phyloP scores from a whole-genome alignment of 2,113 vertebrate genomes.

The Phoxinus phoxinus region DNA sequence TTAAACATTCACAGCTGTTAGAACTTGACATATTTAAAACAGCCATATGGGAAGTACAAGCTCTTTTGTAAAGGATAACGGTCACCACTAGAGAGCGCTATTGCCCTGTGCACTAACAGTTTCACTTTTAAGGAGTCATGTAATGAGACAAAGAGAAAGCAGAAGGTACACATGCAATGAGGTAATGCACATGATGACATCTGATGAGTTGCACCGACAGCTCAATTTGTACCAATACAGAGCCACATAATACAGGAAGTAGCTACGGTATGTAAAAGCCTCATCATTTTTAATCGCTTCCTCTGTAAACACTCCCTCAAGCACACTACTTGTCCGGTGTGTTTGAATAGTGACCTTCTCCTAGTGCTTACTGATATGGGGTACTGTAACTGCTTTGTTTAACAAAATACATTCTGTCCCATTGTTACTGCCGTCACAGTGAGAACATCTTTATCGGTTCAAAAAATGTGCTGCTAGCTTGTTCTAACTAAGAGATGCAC shows the following conservation, averaged over 20 bases:
- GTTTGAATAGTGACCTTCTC: constrained; percentile 19
- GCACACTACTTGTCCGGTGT: neutral
- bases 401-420: constrained; percentile 6
- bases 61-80: neutral
- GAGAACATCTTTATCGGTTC: neutral
- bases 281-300: neutral
- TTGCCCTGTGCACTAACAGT: neutral
- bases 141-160: constrained; percentile 14
- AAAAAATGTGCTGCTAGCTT: neutral
- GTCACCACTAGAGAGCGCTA: constrained; percentile 38
- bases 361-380: neutral
- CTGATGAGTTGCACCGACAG: neutral
- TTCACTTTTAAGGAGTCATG: neutral
- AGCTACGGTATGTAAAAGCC: neutral
- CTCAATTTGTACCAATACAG: neutral
- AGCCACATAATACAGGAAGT: constrained; percentile 1
- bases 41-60: neutral
- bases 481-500: neutral
- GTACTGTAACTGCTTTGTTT: neutral
- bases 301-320: neutral
- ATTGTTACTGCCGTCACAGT: neutral
- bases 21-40: neutral
- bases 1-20: neutral
- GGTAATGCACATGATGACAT: neutral
- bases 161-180: neutral